Conservation (phyloP, 2,888 invertebrate genomes). For the Strigamia maritima region DNA sequence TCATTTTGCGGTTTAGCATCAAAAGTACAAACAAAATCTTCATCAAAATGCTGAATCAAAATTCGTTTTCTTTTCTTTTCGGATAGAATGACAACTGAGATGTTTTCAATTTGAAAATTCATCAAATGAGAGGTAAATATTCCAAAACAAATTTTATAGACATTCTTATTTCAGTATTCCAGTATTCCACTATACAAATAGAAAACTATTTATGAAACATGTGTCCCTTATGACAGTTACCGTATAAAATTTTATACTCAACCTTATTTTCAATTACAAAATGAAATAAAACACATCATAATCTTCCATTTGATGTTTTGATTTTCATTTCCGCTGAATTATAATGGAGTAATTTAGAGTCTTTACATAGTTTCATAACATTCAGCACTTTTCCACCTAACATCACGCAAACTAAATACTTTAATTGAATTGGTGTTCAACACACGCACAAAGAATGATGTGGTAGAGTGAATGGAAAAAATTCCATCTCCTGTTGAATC, state of each 20-base stretch:
- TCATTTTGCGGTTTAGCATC: background rate
- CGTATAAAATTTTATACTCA: no score
- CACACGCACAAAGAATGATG: conserved; percentile 27
- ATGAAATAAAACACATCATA: background rate
- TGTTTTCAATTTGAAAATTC: background rate
- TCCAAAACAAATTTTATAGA: background rate
- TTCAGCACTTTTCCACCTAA: background rate
- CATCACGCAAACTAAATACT: conserved; percentile 12
- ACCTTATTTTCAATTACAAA: background rate
- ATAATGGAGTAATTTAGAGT: background rate
- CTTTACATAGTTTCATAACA: conserved; percentile 7
- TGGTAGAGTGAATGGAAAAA: conserved; percentile 27
- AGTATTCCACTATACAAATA: no score
- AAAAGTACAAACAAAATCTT: background rate
- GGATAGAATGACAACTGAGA: background rate
- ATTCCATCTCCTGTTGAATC: conserved; percentile 27
- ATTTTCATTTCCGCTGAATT: conserved; percentile 1
- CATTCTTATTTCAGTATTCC: background rate
- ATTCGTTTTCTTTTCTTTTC: background rate
- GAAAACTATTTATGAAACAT: no score
- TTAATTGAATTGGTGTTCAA: conserved; percentile 28
- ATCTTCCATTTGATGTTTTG: background rate
- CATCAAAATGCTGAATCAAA: background rate
- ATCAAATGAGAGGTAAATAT: background rate
- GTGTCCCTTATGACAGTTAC: no score